phyloP scores from a whole-genome alignment of 1,140 invertebrate species.

The Platorchestia sp. region DNA sequence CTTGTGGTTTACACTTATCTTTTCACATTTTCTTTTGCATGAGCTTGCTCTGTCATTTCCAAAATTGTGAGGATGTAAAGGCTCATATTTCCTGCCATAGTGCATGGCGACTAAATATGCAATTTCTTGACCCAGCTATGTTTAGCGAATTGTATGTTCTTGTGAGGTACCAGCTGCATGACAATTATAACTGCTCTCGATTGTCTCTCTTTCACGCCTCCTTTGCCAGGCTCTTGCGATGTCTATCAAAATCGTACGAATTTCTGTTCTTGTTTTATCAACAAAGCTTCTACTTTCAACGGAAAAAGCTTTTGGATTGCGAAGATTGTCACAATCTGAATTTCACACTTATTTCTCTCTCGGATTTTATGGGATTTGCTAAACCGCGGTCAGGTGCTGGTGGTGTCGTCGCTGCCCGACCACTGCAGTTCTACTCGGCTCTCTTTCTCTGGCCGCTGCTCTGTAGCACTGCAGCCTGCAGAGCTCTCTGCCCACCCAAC shows the following conservation, averaged over 20 bases:
- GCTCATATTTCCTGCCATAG: not conserved
- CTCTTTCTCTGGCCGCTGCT: conserved; percentile 20
- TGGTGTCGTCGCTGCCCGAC: conserved; percentile 8
- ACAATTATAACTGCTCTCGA: not conserved
- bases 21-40: not conserved
- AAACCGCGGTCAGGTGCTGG: conserved; percentile 1
- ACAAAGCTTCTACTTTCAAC: not conserved
- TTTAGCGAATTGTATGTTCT: not conserved
- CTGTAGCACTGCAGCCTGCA: not conserved
- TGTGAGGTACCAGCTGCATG: not conserved
- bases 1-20: not conserved
- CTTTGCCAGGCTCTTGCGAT: not conserved
- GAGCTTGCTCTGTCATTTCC: not conserved
- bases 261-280: not conserved
- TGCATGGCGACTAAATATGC: not conserved
- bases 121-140: not conserved
- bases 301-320: not conserved
- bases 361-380: not conserved
- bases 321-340: not conserved
- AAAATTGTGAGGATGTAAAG: not conserved
- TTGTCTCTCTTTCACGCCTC: not conserved
- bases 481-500: not conserved
- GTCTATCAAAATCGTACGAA: not conserved
- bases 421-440: not conserved
- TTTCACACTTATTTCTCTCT: not conserved